A percentile compares a stretch with the other conserved stretches of the same genome.
These are phyloP conservation scores for Pogoniulus pusillus DNA, from an alignment of 2,797 vertebrate genomes.

Conservation along the genomic window DNA sequence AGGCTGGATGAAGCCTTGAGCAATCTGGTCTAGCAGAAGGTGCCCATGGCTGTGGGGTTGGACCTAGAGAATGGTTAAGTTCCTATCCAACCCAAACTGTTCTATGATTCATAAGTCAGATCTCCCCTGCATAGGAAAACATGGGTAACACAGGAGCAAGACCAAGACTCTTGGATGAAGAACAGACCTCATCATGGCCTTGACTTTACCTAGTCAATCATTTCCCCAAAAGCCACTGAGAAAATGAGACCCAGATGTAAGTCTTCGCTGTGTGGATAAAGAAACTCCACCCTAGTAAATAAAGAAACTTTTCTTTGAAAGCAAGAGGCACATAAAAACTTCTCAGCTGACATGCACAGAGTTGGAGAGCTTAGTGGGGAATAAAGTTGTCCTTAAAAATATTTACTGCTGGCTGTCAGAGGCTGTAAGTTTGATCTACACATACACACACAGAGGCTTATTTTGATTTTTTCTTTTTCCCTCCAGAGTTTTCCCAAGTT, in stretches of 20 bases:
- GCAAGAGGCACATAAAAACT: neutral
- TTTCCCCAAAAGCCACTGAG: neutral
- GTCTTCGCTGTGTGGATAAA: neutral
- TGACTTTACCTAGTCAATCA: neutral
- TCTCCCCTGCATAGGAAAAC: neutral
- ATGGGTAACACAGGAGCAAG: neutral
- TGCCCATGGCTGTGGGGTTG: too few relatives aligned
- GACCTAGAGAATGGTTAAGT: too few relatives aligned
- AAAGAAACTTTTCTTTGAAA: neutral
- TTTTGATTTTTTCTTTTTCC: neutral
- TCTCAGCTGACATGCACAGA: neutral
- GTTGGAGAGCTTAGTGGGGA: neutral
- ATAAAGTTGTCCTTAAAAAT: slow-evolving; percentile 24
- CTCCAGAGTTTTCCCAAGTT: neutral
- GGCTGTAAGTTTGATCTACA: neutral
- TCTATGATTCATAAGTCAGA: neutral
- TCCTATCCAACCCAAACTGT: too few relatives aligned
- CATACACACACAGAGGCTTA: neutral
- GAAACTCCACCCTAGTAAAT: too few relatives aligned
- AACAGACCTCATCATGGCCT: neutral
- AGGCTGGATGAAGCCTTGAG: too few relatives aligned
- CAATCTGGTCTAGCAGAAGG: too few relatives aligned
- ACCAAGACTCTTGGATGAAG: neutral
- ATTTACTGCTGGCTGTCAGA: slow-evolving; percentile 8
- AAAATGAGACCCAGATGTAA: neutral